Evolutionary conservation across 2,113 vertebrate species (phyloP), one percentile per base, ranked within the genome.

Genomic region (Cynoglossus semilaevis): DNA sequence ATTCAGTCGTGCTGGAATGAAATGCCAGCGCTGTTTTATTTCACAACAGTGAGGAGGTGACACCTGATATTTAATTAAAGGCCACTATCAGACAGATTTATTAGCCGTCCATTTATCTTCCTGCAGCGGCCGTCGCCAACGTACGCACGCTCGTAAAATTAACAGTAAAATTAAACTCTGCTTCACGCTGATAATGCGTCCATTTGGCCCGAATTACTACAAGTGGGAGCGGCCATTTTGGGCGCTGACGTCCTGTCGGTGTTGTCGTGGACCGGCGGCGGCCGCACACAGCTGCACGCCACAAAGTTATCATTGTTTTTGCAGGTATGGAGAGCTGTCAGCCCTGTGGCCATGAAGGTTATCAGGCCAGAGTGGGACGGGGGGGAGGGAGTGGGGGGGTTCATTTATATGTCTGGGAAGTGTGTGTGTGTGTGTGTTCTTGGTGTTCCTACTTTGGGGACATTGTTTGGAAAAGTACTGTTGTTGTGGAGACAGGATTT

Each of bases 261-360:
- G n/a, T 54, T 16, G 35, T 49, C 43, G 59, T 42, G 38, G 51
- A 54, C 63, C 67, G 67, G 64, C 78, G 61, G 57, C 66, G 13
- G 51, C 69, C 56, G 18, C 43, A 34, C 9, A 58, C 55, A 43
- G 67, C 45, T 41, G 17, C 19, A 1, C 47, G 9, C 10, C 51
- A 59, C 74, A 67, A 70, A 84, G 68, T 87, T 82, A 81, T 83
- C 74, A 44, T 85, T 81, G 83, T 85, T 79, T 79, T 78, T 74
- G 67, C 80, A 87, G 81, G 76, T 47, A 59, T 65, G 71, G 75
- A 62, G 63, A 10, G 11, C 59, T 52, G 77, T 76, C 79, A 65
- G 63, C 64, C 65, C 68, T 77, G 82, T 80, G 80, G 72, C 76
- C 76, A 80, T 84, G 85, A 88, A 88, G 87, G 87, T 88, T 88